Percentiles rank a stretch among this genome's conserved stretches.
Evolutionary conservation across 2,113 vertebrate genomes (phyloP).

Genomic region (Silurus meridionalis): DNA sequence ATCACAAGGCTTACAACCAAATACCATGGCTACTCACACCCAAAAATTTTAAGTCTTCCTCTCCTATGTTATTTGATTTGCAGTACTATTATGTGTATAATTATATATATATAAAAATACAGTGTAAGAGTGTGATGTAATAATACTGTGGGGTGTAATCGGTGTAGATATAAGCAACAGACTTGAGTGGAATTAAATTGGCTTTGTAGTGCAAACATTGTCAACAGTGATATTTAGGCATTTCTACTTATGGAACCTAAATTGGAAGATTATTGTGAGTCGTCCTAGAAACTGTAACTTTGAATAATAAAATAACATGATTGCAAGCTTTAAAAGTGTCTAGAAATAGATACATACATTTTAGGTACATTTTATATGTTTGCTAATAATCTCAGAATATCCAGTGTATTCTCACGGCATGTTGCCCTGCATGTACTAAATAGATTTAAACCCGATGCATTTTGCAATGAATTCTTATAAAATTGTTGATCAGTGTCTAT

Average conservation of each 20-base stretch:
- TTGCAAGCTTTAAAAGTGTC: not conserved
- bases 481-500: not conserved
- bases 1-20: conserved; percentile 53
- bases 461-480: not conserved
- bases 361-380: not conserved
- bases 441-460: not conserved
- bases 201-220: no score
- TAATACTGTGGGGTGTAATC: no score
- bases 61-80: not conserved
- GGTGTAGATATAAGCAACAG: no score
- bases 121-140: no score
- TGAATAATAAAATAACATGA: not conserved
- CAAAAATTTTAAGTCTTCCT: conserved; percentile 47
- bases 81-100: not conserved
- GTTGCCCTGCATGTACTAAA: not conserved
- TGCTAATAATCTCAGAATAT: not conserved
- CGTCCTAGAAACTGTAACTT: not conserved
- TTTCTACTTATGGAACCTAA: not conserved
- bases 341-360: not conserved
- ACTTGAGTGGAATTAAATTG: no score
- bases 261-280: not conserved
- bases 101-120: no score
- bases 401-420: not conserved
- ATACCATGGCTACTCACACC: conserved; percentile 58
- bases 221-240: not conserved